These are phyloP conservation scores for Bolinopsis microptera DNA, from an alignment of 37 sponge, comb jelly and placozoan species.

Conservation along the genomic window DNA sequence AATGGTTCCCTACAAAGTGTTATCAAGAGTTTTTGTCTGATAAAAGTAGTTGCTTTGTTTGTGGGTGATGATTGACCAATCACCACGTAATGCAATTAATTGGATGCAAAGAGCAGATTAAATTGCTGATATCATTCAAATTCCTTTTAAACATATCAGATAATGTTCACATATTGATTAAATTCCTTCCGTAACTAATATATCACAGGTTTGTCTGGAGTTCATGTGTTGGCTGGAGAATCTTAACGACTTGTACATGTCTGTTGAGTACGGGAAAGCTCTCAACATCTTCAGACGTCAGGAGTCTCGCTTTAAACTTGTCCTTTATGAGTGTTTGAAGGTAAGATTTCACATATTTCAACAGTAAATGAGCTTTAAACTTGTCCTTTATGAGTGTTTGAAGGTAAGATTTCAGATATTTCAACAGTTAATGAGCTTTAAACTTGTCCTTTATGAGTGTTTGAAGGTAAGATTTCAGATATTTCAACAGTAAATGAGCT, in stretches of 20 bases:
- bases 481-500: not conserved
- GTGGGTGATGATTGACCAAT: too few species aligned
- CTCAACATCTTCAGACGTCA: conserved; percentile 22
- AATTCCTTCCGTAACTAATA: too few species aligned
- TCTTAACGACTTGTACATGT: conserved; percentile 51
- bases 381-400: not conserved
- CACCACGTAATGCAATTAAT: too few species aligned
- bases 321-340: conserved; percentile 36
- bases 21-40: too few species aligned
- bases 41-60: too few species aligned
- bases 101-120: too few species aligned
- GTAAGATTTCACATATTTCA: not conserved
- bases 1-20: too few species aligned
- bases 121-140: too few species aligned
- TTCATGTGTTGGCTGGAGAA: conserved; percentile 53
- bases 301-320: conserved; percentile 2
- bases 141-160: too few species aligned
- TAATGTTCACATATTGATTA: too few species aligned
- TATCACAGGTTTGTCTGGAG: conserved; percentile 42
- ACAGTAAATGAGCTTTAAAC: not conserved
- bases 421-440: not conserved
- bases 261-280: not conserved
- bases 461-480: too few species aligned
- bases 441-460: not conserved
- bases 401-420: too few species aligned